Base-by-base conservation (phyloP, 1,140 invertebrate genomes). In the Globodera ellingtonae region DNA sequence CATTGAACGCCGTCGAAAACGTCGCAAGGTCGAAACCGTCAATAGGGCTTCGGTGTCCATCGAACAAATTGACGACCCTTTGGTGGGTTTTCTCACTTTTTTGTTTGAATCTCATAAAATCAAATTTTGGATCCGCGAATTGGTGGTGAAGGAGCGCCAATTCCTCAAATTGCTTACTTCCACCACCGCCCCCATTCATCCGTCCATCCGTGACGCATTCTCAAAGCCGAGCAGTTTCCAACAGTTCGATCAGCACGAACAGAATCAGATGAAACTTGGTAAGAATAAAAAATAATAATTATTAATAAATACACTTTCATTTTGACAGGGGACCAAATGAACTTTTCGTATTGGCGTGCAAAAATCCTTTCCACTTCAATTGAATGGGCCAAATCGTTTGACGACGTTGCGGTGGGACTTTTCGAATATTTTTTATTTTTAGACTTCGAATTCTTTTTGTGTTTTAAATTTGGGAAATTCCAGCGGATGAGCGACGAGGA, bases 261-360 rank as follows among this genome's bases (percentile, higher is more conserved):
- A 66, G 65, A 80, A 72, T 56, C 84, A 81, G 62, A 82, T 88
- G 88, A 78, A 72, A 35, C 44, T 21, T 35, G n/a, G 66, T 75
- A 10, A 8, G n/a, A 24, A 24, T 24, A 24, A 18, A 50, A 59
- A 75, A 50, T 24, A n/a, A 67, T 75, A 24, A 18, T 18, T 44
- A 47, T 8, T 75, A 62, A 10, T 59, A 15, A 35, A 44, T 62
- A 13, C 48, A 13, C 24, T 70, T 70, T 70, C 5, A 15, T 6
- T 18, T 50, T 76, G 46, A 50, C 77, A 15, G 77, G 75, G 24
- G 82, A 85, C 66, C 87, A 88, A 59, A 84, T 85, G 72, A 88
- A 88, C 67, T 88, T 88, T 79, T 82, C 81, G 50, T 89, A 87
- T 77, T 88, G 87, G 87, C 73, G 87, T 18, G 82, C 87, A 4